Evolutionary conservation across 2,113 vertebrate genomes (phyloP), one percentile per base, ranked within the genome.

Genomic region (Passer domesticus): DNA sequence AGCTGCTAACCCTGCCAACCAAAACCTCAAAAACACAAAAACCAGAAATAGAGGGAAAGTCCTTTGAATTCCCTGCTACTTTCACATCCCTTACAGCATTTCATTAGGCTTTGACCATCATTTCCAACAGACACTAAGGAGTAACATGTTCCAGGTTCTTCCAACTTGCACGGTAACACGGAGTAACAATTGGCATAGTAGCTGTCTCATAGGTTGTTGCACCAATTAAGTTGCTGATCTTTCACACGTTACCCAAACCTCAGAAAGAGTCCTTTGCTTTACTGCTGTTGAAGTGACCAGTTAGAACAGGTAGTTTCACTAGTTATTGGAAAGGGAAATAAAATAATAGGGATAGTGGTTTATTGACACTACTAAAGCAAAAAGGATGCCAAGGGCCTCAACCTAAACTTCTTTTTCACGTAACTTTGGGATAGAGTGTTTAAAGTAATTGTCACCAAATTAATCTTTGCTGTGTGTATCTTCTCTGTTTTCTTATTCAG

Each of bases 401-500:
- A 44, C 35, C 33, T 82, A 70, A 78, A 55, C 31, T 87, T 89
- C 27, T 89, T 59, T 75, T 41, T 90, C 20, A 55, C 5, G 2
- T 87, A 59, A 50, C 15, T 78, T 89, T 31, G 39, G 27, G 64
- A 70, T 9, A 83, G 20, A 69, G 43, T 9, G 3, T 69, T 96
- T 73, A 60, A 73, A 43, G 53, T 60, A 79, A 85, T 19, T 73
- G 64, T 89, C 31, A 72, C 14, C 22, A 68, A 86, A 87, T 67
- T 59, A 77, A 77, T 67, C 43, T 78, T 93, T 78, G 22, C 13
- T 86, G 4, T 72, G 16, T 72, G 7, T 89, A 55, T 75, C 63
- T 92, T n/a, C 52, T 89, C 31, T 90, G 39, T 80, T 94, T 88
- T 90, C 44, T 84, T 82, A 76, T 73, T 91, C 53, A 97, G 96